These are phyloP conservation scores for Gonioctena quinquepunctata DNA, from an alignment of 1,140 invertebrate genomes.

Conservation along the genomic window DNA sequence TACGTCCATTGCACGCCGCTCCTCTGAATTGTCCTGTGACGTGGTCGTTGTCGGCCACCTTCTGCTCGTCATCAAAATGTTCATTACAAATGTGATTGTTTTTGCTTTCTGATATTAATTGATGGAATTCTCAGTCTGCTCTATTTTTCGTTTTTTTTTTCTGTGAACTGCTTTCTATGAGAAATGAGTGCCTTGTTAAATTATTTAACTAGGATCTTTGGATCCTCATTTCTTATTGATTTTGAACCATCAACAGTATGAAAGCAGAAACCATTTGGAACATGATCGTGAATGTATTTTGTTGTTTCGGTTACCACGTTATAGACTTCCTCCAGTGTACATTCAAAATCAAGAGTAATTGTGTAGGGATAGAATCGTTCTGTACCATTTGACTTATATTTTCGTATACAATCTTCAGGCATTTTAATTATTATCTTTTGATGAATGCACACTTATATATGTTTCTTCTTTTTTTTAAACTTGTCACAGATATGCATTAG, in stretches of 20 bases:
- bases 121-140: too few relatives aligned
- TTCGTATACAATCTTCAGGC: neutral
- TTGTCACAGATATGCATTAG: too few relatives aligned
- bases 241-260: too few relatives aligned
- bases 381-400: too few relatives aligned
- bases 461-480: neutral
- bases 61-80: neutral
- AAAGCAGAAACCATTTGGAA: neutral
- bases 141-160: neutral
- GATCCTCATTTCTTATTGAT: neutral
- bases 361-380: too few relatives aligned
- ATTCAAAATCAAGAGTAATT: too few relatives aligned
- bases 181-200: neutral
- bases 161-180: neutral
- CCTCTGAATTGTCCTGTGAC: too few relatives aligned
- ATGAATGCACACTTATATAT: neutral
- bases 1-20: too few relatives aligned
- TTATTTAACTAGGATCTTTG: neutral
- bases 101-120: too few relatives aligned
- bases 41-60: too few relatives aligned
- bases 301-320: neutral
- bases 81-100: constrained; percentile 9
- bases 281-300: constrained; percentile 2
- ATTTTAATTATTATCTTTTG: neutral
- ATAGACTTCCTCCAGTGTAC: neutral